These are phyloP conservation scores for Hafferia zeledoni DNA, from an alignment of 2,797 vertebrate genomes.

Conservation along the genomic window DNA sequence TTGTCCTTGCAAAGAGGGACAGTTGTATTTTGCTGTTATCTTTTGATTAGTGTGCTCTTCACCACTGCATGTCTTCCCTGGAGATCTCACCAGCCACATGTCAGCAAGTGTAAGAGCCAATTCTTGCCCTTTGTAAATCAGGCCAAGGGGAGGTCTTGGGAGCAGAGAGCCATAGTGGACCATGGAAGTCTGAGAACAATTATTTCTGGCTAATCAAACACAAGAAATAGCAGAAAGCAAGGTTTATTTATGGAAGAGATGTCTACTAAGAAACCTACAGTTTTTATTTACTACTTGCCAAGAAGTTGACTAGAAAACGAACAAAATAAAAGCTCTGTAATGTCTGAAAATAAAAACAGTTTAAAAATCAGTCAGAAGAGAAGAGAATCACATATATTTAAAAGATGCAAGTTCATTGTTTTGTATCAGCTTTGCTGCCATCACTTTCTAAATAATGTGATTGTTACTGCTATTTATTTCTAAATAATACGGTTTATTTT, in stretches of 20 bases:
- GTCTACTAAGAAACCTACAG: background rate
- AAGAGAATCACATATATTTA: background rate
- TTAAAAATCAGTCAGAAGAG: background rate
- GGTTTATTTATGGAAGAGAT: constrained; percentile 19
- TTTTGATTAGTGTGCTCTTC: constrained; percentile 67
- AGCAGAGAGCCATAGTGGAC: constrained; percentile 61
- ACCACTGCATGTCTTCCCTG: constrained; percentile 32
- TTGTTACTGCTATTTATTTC: background rate
- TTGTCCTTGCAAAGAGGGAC: background rate
- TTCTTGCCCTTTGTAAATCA: constrained; percentile 65
- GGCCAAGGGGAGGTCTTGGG: constrained; percentile 49
- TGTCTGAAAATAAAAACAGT: background rate
- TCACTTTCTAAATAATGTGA: background rate
- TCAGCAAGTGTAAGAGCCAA: constrained; percentile 27
- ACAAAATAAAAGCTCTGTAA: background rate
- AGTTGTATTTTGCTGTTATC: background rate
- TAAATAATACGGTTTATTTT: background rate
- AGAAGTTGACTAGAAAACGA: background rate
- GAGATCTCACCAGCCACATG: constrained; percentile 34
- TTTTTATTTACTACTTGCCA: constrained; percentile 16
- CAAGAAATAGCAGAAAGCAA: constrained; percentile 20
- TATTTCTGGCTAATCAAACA: constrained; percentile 53
- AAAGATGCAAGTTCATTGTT: background rate
- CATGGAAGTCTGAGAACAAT: constrained; percentile 76
- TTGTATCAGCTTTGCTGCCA: background rate